Conservation (phyloP, 2,113 vertebrate species). For the Rhombomys opimus region DNA sequence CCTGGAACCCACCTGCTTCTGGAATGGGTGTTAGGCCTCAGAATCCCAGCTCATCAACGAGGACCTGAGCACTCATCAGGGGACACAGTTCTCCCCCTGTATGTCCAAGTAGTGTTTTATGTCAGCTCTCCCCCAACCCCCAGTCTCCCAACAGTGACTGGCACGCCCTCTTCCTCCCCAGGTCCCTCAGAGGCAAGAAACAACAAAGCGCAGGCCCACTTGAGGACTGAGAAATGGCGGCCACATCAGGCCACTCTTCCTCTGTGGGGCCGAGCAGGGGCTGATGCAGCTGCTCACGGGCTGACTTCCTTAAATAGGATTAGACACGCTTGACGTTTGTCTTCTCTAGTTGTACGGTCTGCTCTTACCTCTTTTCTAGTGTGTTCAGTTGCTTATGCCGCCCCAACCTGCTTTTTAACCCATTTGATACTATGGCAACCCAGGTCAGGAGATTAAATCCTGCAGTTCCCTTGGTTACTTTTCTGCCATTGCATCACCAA, state of each 20-base stretch:
- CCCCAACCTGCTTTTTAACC: neutral
- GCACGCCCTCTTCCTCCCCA: neutral
- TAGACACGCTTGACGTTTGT: neutral
- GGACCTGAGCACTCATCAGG: neutral
- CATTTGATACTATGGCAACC: slow-evolving; percentile 20
- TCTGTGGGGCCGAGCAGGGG: neutral
- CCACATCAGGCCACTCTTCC: neutral
- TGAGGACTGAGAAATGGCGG: neutral
- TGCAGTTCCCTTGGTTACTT: slow-evolving; percentile 49
- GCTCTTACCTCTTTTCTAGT: neutral
- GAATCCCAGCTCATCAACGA: neutral
- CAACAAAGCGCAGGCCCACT: neutral
- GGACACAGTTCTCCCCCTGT: neutral
- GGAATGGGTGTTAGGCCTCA: neutral
- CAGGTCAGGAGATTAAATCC: slow-evolving; percentile 35
- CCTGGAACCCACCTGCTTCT: neutral
- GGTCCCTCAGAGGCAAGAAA: neutral
- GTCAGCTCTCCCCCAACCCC: neutral
- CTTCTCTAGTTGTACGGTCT: slow-evolving; percentile 10
- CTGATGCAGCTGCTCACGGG: neutral
- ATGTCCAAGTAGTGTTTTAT: neutral
- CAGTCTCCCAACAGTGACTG: neutral
- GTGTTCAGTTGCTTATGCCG: neutral
- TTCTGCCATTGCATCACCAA: neutral
- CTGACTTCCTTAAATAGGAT: neutral